These are phyloP conservation scores for Molanna angustata DNA, from an alignment of 2,888 invertebrate genomes.

Conservation along the genomic window DNA sequence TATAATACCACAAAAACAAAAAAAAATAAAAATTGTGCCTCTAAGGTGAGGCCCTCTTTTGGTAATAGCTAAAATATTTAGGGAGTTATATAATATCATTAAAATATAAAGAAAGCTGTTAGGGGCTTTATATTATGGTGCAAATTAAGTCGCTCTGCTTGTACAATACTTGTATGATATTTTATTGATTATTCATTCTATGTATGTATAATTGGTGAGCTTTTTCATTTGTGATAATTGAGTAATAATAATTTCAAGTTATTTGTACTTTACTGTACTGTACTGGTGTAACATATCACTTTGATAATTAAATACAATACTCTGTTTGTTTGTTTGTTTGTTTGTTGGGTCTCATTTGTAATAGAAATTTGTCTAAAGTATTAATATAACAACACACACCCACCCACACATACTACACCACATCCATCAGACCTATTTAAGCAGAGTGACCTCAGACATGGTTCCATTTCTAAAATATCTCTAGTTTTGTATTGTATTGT, in stretches of 20 bases:
- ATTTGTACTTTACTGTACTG: conserved; percentile 15
- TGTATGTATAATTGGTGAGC: conserved; percentile 3
- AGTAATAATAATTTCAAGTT: conserved; percentile 8
- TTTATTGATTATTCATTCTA: not conserved
- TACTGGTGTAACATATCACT: conserved; percentile 24
- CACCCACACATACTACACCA: too few relatives aligned
- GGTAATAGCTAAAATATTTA: conserved; percentile 20
- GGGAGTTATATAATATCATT: conserved; percentile 25
- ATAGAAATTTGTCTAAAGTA: too few relatives aligned
- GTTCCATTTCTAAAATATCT: conserved; percentile 33
- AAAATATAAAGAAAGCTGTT: conserved; percentile 20
- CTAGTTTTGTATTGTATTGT: conserved; percentile 33
- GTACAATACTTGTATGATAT: not conserved
- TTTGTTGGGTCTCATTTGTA: too few relatives aligned
- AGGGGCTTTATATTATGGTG: conserved; percentile 30
- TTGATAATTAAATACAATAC: not conserved
- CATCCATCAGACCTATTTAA: conserved; percentile 13
- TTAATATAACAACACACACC: too few relatives aligned
- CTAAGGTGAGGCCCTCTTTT: conserved; percentile 28
- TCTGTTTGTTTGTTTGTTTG: not conserved
- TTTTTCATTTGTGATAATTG: conserved; percentile 7
- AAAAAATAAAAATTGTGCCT: conserved; percentile 33
- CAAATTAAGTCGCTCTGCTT: conserved; percentile 32
- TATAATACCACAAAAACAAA: conserved; percentile 34
- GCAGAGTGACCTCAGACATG: conserved; percentile 31